A percentile compares a stretch with the other conserved stretches of the same genome.
Evolutionary conservation across 1,140 invertebrate species (phyloP).

Genomic region (Metaphire vulgaris): DNA sequence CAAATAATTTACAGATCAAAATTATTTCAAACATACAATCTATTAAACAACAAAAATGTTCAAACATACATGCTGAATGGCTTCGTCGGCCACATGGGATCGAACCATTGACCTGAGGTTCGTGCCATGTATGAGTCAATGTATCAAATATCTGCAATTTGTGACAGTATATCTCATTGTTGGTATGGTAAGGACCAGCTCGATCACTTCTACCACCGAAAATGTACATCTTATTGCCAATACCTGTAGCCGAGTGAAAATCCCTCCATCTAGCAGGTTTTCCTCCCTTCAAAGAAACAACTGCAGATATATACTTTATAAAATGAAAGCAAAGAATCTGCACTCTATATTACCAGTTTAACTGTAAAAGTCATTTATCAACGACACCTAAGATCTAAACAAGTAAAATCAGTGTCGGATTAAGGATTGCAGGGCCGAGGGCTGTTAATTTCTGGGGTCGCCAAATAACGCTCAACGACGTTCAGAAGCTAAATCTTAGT

Average conservation of each 20-base stretch:
- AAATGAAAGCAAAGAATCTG: not conserved
- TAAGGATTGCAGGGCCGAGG: no score
- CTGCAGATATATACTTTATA: not conserved
- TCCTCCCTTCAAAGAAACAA: constrained; percentile 44
- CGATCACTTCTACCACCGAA: constrained; percentile 74
- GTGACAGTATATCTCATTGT: constrained; percentile 68
- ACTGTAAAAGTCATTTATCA: no score
- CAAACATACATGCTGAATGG: constrained; percentile 77
- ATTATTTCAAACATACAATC: no score
- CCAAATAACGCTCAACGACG: no score
- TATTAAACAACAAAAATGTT: no score
- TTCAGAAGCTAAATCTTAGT: no score
- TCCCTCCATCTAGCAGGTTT: constrained; percentile 66
- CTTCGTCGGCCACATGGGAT: constrained; percentile 68
- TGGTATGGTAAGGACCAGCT: constrained; percentile 60
- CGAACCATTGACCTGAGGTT: constrained; percentile 56
- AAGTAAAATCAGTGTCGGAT: no score
- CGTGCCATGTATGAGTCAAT: constrained; percentile 62
- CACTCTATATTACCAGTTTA: no score
- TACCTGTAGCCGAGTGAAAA: constrained; percentile 74
- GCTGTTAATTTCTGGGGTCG: no score
- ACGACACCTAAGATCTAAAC: no score
- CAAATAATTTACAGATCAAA: no score
- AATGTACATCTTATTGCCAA: constrained; percentile 70
- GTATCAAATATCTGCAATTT: constrained; percentile 71